Base-by-base conservation (phyloP, 2,797 vertebrate genomes). In the Steatocranus sp. region DNA sequence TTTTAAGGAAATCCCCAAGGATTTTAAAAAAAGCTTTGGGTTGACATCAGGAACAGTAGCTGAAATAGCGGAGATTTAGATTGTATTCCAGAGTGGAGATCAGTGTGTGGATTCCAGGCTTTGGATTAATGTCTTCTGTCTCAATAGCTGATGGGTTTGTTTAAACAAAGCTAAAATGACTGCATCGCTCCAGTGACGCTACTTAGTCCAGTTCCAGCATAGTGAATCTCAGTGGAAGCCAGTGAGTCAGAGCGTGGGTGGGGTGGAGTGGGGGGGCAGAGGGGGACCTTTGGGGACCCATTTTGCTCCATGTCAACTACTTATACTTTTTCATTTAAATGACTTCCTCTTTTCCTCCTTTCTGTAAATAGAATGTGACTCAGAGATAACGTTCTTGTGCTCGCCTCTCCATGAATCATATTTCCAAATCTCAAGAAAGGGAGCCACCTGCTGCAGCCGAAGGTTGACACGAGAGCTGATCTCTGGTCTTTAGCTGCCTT, bases 141-240 rank as follows among this genome's bases (percentile, higher is more conserved):
- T 76, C 83, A 76, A 87, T 82, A 86, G 86, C 86, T 84, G 82
- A 75, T 75, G 32, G 25, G 15, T 51, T 10, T 48, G 17, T 89
- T 86, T 87, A 90, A 89, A 89, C 85, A 84, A 89, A 86, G 61
- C 49, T 48, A 80, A 56, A 50, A 89, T 91, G 78, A 92, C 85
- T 56, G 75, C 79, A 82, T 89, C 85, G 79, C 78, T 79, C 70
- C 43, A 32, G 79, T 53, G 70, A 87, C 48, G 5, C 2, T 46
- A 78, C 54, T 77, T 86, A 83, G 38, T 89, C 83, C 73, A 74
- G 73, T 61, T 88, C 84, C 83, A 90, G 49, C 77, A 61, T 80
- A 75, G 53, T 73, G 75, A 78, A 78, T 87, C 50, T 85, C 75
- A 87, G 82, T 82, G 34, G 30, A 74, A 83, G 75, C 78, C 66